Percentiles rank a stretch among this genome's conserved stretches.
phyloP scores from a whole-genome alignment of 2,113 vertebrate species.

The Lonchura striata region DNA sequence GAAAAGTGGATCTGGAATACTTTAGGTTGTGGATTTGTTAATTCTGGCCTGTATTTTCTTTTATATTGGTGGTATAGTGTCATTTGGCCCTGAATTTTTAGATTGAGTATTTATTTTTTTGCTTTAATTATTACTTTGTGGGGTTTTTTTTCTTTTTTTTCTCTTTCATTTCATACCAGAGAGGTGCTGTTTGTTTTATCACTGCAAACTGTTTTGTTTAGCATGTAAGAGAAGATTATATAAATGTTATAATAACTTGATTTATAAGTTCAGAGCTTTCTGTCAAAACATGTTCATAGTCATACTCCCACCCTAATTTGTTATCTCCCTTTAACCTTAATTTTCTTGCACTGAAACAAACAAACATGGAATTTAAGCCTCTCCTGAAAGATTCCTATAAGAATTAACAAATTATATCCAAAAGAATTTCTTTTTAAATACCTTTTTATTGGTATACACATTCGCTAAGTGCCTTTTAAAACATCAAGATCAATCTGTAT shows the following conservation, averaged over 20 bases:
- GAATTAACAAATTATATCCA: not conserved
- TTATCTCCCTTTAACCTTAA: not conserved
- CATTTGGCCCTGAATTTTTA: not conserved
- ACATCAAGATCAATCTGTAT: not conserved
- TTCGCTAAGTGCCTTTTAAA: not conserved
- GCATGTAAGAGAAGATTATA: not conserved
- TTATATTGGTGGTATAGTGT: not conserved
- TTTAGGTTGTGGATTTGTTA: not conserved
- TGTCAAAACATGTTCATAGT: not conserved
- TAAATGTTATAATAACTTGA: conserved; percentile 24
- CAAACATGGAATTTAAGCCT: not conserved
- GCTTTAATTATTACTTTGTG: not conserved
- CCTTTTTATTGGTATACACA: fast-evolving
- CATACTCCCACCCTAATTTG: not conserved
- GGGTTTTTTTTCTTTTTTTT: not conserved
- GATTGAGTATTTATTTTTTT: not conserved
- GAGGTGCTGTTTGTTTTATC: not conserved
- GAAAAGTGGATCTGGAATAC: not conserved
- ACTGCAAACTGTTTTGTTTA: not conserved
- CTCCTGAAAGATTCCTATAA: not conserved
- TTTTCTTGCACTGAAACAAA: not conserved
- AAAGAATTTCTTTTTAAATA: not conserved
- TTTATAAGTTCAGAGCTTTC: conserved; percentile 10
- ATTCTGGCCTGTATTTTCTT: not conserved
- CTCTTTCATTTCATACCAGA: not conserved